Evolutionary conservation across 2,113 vertebrate genomes (phyloP), one percentile per base, ranked within the genome.

Genomic region (Protomyctophum bolini): DNA sequence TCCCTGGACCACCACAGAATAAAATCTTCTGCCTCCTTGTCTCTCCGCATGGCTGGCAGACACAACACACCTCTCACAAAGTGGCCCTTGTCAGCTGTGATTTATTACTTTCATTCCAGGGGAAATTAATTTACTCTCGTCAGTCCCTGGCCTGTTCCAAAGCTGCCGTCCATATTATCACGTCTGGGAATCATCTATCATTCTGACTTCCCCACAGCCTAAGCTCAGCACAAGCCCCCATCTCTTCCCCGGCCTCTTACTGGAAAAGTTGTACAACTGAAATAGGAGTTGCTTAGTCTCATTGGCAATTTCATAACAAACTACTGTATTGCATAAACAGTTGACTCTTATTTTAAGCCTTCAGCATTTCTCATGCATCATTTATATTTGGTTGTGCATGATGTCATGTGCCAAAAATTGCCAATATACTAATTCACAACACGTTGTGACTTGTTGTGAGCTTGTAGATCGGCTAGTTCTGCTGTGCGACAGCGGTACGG

Each of bases 51-150:
- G 63, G 68, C 80, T 85, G 78, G 80, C 83, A 82, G 77, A 84
- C 82, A 66, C 85, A 83, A 77, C 76, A 75, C 77, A 83, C 77
- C 83, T 82, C 84, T 70, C 55, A 77, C 86, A 89, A 87, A 90
- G 87, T 86, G 88, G 72, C 73, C 75, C 83, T 70, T 85, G 85
- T 89, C 89, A 83, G 71, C 68, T 67, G 64, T 91, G 90, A 92
- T 91, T 88, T 89, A 91, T 85, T 81, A 83, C 46, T 86, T 90
- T 86, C 86, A 91, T 91, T 91, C 78, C 79, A 74, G 83, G 65
- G 79, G 79, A 92, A 91, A 91, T 91, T 87, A 88, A 90, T 91
- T 91, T 88, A 81, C 82, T 77, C 68, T 85, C 84, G 80, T 89
- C 86, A 82, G 75, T 89, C 79, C 80, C 79, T 70, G 63, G 76